A percentile compares a stretch with the other conserved stretches of the same genome.
Evolutionary conservation across 1,140 invertebrate genomes (phyloP).

Genomic region (Scaptodrosophila lebanonensis): DNA sequence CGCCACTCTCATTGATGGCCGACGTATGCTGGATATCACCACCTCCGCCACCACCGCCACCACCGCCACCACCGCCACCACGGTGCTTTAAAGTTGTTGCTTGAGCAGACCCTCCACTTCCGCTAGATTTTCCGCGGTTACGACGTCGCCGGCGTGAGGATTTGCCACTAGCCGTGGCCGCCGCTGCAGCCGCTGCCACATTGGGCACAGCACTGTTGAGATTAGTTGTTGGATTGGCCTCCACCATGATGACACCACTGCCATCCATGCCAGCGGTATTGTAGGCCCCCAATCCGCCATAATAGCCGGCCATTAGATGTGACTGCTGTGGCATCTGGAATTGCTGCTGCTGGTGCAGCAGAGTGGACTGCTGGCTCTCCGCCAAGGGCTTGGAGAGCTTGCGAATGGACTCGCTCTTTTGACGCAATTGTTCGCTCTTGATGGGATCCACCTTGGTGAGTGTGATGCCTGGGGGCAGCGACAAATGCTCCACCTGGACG

Average conservation of each 20-base stretch:
- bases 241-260: slow-evolving; percentile 72
- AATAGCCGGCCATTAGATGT: slow-evolving; percentile 48
- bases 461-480: slow-evolving; percentile 88
- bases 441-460: slow-evolving; percentile 87
- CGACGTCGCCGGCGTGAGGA: slow-evolving; percentile 80
- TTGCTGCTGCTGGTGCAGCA: slow-evolving; percentile 43
- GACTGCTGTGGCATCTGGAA: slow-evolving; percentile 30
- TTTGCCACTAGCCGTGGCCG: slow-evolving; percentile 38
- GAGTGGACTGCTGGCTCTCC: slow-evolving; percentile 33
- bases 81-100: background rate
- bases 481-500: slow-evolving; percentile 83
- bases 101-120: too few relatives aligned
- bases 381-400: slow-evolving; percentile 59
- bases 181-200: slow-evolving; percentile 27
- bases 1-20: slow-evolving; percentile 22
- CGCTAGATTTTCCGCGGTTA: slow-evolving; percentile 79
- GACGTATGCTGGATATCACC: too few relatives aligned
- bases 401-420: slow-evolving; percentile 72
- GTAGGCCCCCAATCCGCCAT: slow-evolving; percentile 36
- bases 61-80: slow-evolving; percentile 6
- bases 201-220: slow-evolving; percentile 21
- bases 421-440: slow-evolving; percentile 69
- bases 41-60: slow-evolving; percentile 3
- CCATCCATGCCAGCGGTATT: slow-evolving; percentile 39
- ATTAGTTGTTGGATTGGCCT: slow-evolving; percentile 56